Base-by-base conservation (phyloP, 2,888 invertebrate species). In the Gibbula magus region DNA sequence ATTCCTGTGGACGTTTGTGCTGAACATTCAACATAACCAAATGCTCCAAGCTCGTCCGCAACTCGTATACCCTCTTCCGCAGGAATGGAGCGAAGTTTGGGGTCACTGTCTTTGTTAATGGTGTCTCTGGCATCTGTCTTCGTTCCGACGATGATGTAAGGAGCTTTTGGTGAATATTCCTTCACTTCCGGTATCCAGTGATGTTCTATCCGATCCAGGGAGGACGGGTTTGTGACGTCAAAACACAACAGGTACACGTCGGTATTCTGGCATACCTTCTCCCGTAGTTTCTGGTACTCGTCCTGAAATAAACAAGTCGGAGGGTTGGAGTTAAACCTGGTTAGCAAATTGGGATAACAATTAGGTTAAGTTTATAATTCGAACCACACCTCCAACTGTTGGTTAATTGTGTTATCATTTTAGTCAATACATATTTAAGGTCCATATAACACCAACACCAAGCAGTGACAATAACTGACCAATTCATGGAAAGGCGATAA, bases 221-320 rank as follows among this genome's bases (percentile, higher is more conserved):
- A 85, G 51, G 82, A 82, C 20, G 88, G 88, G 35, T 86, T 86
- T 0, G 86, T 86, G 54, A 89, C 88, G 84, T 88, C 88, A 73
- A 87, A 89, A 78, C 89, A 89, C 22, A 89, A 83, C 39, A 89
- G 81, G 81, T 86, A 89, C 22, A 88, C 86, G 77, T 89, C 88
- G 35, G 87, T 86, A 25, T 86, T 86, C 4, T 83, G 85, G 13
- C 86, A 88, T 35, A 88, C 86, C 32, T 86, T 80, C 70, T 88
- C 88, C 25, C 89, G 82, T 67, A 89, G 79, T 51, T 85, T 84
- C n/a, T 88, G 86, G 79, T 89, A 89, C 77, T 88, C 88, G 61
- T 89, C 89, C 89, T 89, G 82, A 39, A 83, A 84, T n/a, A n/a
- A 32, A 51, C n/a, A 78, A 75, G 7, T 53, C 54, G 8, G 20